Evolutionary conservation across 2,888 invertebrate genomes (phyloP).

Genomic region (Xylota sylvarum): DNA sequence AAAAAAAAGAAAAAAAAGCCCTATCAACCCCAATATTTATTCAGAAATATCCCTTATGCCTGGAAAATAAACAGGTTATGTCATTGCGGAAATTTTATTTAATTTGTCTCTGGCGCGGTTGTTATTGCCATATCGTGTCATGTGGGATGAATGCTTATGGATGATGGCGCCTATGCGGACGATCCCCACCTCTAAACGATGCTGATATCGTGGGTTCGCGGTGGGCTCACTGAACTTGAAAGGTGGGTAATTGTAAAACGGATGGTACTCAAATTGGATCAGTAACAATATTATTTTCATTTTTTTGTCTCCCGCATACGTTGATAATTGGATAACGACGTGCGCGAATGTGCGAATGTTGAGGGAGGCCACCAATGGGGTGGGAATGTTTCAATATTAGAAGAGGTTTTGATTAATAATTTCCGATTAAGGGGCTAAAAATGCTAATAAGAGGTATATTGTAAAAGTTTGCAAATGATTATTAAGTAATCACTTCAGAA

Average conservation of each 20-base stretch:
- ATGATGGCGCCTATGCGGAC: slow-evolving; percentile 49
- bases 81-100: slow-evolving; percentile 84
- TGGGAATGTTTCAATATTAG: neutral
- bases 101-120: slow-evolving; percentile 80
- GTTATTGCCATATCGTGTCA: slow-evolving; percentile 69
- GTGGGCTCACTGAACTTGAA: slow-evolving; percentile 83
- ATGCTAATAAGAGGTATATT: neutral
- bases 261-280: slow-evolving; percentile 72
- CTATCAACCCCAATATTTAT: slow-evolving; percentile 61
- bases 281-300: slow-evolving; percentile 68
- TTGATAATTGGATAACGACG: slow-evolving; percentile 80
- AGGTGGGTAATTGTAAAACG: slow-evolving; percentile 85
- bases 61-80: slow-evolving; percentile 81
- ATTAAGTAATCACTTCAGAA: no score
- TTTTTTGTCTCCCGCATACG: slow-evolving; percentile 43
- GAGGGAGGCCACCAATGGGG: neutral
- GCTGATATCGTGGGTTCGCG: slow-evolving; percentile 45
- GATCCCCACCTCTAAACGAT: slow-evolving; percentile 13
- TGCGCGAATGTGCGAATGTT: slow-evolving; percentile 47
- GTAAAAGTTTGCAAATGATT: no score
- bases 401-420: neutral
- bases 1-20: slow-evolving; percentile 17
- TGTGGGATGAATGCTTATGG: slow-evolving; percentile 56
- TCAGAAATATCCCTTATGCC: slow-evolving; percentile 69
- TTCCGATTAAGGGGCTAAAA: neutral